phyloP scores from a whole-genome alignment of 2,797 vertebrate genomes.

The Macropodus opercularis region DNA sequence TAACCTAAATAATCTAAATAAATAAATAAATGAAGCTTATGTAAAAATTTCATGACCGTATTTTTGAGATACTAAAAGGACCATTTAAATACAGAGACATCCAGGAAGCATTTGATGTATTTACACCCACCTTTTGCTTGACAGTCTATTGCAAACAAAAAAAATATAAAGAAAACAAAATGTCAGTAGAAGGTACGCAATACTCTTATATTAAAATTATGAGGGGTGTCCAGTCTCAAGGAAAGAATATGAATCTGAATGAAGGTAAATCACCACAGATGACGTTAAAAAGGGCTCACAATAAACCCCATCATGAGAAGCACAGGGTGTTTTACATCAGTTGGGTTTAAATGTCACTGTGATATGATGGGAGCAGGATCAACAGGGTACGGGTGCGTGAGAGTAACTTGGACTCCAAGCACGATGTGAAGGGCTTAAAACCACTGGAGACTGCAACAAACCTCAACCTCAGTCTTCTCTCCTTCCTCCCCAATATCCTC shows the following conservation, averaged over 20 bases:
- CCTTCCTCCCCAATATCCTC: slow-evolving; percentile 61
- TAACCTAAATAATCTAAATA: too few species aligned
- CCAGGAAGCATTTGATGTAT: neutral
- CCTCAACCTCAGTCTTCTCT: slow-evolving; percentile 67
- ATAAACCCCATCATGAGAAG: slow-evolving; percentile 22
- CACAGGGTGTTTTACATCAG: slow-evolving; percentile 8
- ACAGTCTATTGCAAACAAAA: slow-evolving; percentile 49
- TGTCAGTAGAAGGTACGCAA: neutral
- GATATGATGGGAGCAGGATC: slow-evolving; percentile 10
- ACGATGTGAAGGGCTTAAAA: neutral
- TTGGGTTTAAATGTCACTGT: slow-evolving; percentile 12
- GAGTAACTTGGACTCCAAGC: slow-evolving; percentile 6
- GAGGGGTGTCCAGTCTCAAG: slow-evolving; percentile 9
- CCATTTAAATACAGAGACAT: too few species aligned
- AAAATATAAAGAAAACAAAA: slow-evolving; percentile 18
- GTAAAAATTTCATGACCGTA: too few species aligned
- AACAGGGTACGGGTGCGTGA: neutral
- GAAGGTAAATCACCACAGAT: slow-evolving; percentile 34
- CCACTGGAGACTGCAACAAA: slow-evolving; percentile 63
- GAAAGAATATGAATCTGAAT: slow-evolving; percentile 18
- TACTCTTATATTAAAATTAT: too few species aligned
- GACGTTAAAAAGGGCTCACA: slow-evolving; percentile 12
- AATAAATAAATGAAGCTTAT: too few species aligned
- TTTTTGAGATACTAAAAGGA: too few species aligned
- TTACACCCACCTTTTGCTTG: slow-evolving; percentile 63